A percentile compares a stretch with the other conserved stretches of the same genome.
These are phyloP conservation scores for Propithecus coquereli DNA, from an alignment of 2,113 vertebrate genomes.

Conservation along the genomic window DNA sequence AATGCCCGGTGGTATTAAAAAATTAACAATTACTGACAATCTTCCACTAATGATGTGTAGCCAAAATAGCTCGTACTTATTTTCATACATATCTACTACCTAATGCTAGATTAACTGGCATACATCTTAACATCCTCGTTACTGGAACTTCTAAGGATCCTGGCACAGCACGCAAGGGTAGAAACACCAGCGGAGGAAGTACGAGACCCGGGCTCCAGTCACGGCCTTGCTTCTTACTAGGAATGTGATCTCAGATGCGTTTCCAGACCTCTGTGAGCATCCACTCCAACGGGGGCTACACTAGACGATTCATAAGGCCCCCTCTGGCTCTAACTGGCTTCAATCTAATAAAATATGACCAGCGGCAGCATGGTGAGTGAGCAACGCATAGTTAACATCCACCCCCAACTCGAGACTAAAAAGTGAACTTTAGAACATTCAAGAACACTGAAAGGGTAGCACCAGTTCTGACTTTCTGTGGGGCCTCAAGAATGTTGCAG, in stretches of 20 bases:
- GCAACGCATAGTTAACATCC: accelerated
- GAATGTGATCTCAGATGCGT: not conserved
- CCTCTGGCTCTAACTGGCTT: not conserved
- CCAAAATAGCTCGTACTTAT: not conserved
- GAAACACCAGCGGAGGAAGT: not conserved
- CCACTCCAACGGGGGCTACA: not conserved
- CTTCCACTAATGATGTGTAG: not conserved
- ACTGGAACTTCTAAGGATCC: not conserved
- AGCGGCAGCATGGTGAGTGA: accelerated
- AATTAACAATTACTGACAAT: not conserved
- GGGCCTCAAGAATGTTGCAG: not conserved
- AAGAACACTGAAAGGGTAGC: not conserved
- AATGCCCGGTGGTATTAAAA: not conserved
- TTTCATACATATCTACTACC: not conserved
- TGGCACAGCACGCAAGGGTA: not conserved
- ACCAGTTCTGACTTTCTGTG: not conserved
- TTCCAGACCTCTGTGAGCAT: not conserved
- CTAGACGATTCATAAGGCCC: not conserved
- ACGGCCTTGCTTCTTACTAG: not conserved
- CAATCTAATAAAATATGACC: not conserved
- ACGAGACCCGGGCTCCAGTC: not conserved
- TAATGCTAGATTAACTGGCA: not conserved
- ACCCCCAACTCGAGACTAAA: not conserved
- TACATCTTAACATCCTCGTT: not conserved
- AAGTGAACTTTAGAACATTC: not conserved